Base-by-base conservation (phyloP, 2,888 invertebrate genomes). In the Rhyacophila evoluta region DNA sequence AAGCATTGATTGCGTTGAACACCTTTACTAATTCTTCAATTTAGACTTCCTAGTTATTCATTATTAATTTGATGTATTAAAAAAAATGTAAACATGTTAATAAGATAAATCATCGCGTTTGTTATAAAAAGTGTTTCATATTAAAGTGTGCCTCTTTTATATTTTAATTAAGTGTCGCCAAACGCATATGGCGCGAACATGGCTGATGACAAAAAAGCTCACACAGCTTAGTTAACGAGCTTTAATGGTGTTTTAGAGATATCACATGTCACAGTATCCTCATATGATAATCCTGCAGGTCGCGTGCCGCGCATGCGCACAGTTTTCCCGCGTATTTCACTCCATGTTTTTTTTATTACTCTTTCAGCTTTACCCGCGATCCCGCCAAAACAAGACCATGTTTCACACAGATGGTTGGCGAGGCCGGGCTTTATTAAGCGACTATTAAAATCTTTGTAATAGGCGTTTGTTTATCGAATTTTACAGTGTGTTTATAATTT, bases 371-470 rank as follows among this genome's bases (percentile, higher is more conserved):
- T 69, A 12, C 69, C 69, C 33, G 28, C 69, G 69, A 28, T 69
- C 69, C 69, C 33, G 29, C 29, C 69, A 72, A 55, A 55, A 77
- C 72, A 73, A 37, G 72, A 36, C 25, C 67, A 72, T 67, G 72
- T 38, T 38, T 71, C 74, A 55, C 74, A 67, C 79, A 79, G 39
- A 79, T 79, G 79, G 79, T 75, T 69, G 27, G 74, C 41, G 80
- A 69, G 80, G 68, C 72, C 72, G 15, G 27, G 27, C 71, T 75
- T 72, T 79, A 75, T 70, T 75, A 76, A 79, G 73, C 74, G 77
- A 41, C 79, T 71, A 79, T 79, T 79, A 79, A 79, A 79, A 73
- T 79, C 77, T 79, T 78, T 71, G 74, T 75, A 75, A 75, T 78
- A 71, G 78, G 33, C 74, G 71, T 27, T 75, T 78, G 78, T 78